Evolutionary conservation across 2,888 invertebrate genomes (phyloP), one percentile per base, ranked within the genome.

Genomic region (Apamea anceps): DNA sequence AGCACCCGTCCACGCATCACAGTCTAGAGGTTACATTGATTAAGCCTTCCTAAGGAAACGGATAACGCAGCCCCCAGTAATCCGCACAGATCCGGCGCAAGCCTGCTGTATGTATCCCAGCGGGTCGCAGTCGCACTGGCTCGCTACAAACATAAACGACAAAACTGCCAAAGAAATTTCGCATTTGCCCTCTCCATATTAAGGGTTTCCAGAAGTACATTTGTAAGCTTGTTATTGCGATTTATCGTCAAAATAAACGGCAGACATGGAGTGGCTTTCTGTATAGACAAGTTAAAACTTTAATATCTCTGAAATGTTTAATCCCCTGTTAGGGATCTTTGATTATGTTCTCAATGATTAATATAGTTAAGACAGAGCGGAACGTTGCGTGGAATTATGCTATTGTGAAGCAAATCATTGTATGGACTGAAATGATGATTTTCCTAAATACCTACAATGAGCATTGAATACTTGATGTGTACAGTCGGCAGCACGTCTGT

Each of bases 51-150:
- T 77, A 82, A 88, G 88, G 85, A 85, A 86, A 83, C 81, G 85
- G 87, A 86, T 89, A 88, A 90, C 91, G 90, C 90, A 89, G 86
- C 89, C 87, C 76, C 85, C 78, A 67, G 85, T 93, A 93, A 94
- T 92, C 93, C 91, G 77, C 72, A 81, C 82, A 90, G 88, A 93
- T 92, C 91, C 87, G 80, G 91, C 91, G 65, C 91, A 93, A 93
- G 89, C 90, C 90, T 86, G 81, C 88, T 90, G 89, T 89, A 57
- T 81, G 32, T 70, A 91, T 90, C 91, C 90, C 86, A 85, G 85
- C 85, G 89, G 86, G 84, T 79, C 85, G 25, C 45, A 72, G 37
- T 45, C 54, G 79, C 79, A 86, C 83, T 82, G 82, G 78, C 70
- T 86, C 68, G n/a, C 63, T 77, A 51, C 87, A 82, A 88, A 82